phyloP scores from a whole-genome alignment of 2,888 invertebrate genomes.

The Vanessa cardui region DNA sequence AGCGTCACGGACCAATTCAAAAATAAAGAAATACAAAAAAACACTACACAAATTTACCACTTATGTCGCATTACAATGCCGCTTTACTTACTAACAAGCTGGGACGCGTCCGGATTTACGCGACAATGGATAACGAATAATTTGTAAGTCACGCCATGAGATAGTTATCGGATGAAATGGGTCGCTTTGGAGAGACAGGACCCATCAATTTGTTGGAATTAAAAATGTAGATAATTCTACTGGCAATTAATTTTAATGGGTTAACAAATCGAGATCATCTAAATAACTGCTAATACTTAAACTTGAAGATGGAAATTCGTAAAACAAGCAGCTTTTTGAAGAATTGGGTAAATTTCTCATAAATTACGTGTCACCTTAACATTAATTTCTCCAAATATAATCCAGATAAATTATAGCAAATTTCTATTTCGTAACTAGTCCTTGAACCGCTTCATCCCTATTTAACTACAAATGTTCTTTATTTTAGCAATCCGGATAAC shows the following conservation, averaged over 20 bases:
- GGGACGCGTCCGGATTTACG: conserved; percentile 43
- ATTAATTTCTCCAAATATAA: background rate
- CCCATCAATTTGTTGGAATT: conserved; percentile 57
- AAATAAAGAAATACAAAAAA: conserved; percentile 60
- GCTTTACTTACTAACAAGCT: conserved; percentile 47
- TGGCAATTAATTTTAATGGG: conserved; percentile 65
- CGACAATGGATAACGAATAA: conserved; percentile 49
- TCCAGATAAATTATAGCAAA: background rate
- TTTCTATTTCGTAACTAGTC: conserved; percentile 3
- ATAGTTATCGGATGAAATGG: conserved; percentile 49
- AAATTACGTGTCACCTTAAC: background rate
- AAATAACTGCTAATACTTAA: conserved; percentile 3
- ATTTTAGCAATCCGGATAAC: background rate
- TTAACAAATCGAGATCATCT: conserved; percentile 52
- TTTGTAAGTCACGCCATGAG: conserved; percentile 41
- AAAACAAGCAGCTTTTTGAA: background rate
- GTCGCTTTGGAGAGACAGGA: conserved; percentile 48
- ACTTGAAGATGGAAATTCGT: conserved; percentile 6
- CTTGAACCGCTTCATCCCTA: background rate
- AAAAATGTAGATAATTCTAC: conserved; percentile 59
- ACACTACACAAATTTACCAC: conserved; percentile 50
- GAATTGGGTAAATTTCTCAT: background rate
- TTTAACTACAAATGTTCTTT: background rate
- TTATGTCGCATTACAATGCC: conserved; percentile 63
- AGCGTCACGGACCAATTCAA: conserved; percentile 54